Conservation (phyloP, 2,888 invertebrate species). For the Leucoptera coffeella region DNA sequence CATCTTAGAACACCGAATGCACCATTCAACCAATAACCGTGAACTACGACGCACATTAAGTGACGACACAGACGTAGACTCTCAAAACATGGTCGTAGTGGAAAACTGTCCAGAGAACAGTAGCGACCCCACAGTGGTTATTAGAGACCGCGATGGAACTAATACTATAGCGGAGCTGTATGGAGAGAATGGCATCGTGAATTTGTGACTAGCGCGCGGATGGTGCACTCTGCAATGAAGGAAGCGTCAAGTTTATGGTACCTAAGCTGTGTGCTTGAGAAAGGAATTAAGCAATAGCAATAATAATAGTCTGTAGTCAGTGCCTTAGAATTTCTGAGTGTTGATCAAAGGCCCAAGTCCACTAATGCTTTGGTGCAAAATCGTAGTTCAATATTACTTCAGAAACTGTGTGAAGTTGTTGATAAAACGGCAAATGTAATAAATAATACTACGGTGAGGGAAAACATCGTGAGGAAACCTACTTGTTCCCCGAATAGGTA, state of each 20-base stretch:
- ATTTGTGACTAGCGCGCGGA: constrained; percentile 43
- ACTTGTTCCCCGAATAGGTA: too few species aligned
- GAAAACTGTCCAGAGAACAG: constrained; percentile 20
- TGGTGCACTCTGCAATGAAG: constrained; percentile 45
- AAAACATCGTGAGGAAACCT: too few species aligned
- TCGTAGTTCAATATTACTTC: too few species aligned
- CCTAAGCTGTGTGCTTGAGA: too few species aligned
- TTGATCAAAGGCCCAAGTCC: too few species aligned
- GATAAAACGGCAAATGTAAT: too few species aligned
- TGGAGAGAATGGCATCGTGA: constrained; percentile 22
- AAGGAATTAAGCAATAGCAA: constrained; percentile 7
- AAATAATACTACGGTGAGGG: too few species aligned
- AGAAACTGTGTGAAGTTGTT: too few species aligned
- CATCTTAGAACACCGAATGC: constrained; percentile 56
- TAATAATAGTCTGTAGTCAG: too few species aligned
- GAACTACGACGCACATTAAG: constrained; percentile 26
- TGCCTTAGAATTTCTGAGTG: too few species aligned
- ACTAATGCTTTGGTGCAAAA: too few species aligned
- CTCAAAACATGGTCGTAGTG: constrained; percentile 37
- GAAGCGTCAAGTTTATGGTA: neutral
- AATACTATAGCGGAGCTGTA: constrained; percentile 23
- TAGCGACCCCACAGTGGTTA: constrained; percentile 31
- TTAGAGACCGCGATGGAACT: constrained; percentile 22
- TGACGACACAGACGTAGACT: constrained; percentile 38
- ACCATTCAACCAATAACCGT: constrained; percentile 11